Conservation (phyloP, 2,888 invertebrate species). For the Dermolepida albohirtum region DNA sequence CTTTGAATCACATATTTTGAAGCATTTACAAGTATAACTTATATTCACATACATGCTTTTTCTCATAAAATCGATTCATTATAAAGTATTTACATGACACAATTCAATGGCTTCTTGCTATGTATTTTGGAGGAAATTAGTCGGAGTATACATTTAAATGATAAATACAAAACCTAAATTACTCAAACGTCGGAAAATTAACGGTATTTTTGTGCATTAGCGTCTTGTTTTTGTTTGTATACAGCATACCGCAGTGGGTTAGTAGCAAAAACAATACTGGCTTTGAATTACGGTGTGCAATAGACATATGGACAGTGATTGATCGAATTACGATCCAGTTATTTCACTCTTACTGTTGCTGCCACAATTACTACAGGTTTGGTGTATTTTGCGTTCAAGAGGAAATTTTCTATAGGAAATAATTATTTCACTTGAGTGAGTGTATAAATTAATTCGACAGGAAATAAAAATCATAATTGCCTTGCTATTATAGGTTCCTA, state of each 20-base stretch:
- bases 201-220: no score
- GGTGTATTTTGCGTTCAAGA: background rate
- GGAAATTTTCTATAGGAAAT: conserved; percentile 1
- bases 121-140: no score
- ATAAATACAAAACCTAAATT: no score
- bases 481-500: no score
- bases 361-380: background rate
- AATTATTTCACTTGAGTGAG: conserved; percentile 11
- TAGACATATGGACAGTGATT: conserved; percentile 21
- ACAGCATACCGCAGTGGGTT: background rate
- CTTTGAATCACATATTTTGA: no score
- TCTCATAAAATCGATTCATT: no score
- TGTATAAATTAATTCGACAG: background rate
- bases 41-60: no score
- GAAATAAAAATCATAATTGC: no score
- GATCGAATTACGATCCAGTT: conserved; percentile 18
- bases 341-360: conserved; percentile 1
- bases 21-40: no score
- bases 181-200: background rate
- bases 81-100: no score
- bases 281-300: conserved; percentile 19
- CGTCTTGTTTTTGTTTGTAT: conserved; percentile 11
- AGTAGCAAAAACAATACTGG: background rate
- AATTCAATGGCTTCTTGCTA: no score
- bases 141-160: no score